Conservation (phyloP, 92 coral and sea anemone species). For the Epizoanthus stellaris region DNA sequence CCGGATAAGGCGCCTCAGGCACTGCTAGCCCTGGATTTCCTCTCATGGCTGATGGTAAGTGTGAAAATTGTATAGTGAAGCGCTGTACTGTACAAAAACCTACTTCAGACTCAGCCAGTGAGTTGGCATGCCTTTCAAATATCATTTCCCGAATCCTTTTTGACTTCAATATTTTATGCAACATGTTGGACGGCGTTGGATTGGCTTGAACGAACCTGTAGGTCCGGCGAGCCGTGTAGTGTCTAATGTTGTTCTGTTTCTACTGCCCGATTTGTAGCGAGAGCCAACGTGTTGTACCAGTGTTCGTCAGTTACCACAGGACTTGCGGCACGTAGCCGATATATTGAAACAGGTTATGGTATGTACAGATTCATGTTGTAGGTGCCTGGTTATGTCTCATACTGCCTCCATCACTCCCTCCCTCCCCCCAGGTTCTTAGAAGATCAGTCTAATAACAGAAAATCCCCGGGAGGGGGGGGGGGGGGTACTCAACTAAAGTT, state of each 20-base stretch:
- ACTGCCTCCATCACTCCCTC: too few relatives aligned
- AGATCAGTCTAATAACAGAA: too few relatives aligned
- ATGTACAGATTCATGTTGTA: neutral
- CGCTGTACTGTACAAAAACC: too few relatives aligned
- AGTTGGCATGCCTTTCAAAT: too few relatives aligned
- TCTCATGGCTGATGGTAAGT: conserved; percentile 93
- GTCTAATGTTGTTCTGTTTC: neutral
- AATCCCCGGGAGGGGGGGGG: too few relatives aligned
- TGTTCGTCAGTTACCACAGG: conserved; percentile 55
- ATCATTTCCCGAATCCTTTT: too few relatives aligned
- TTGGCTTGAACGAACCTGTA: too few relatives aligned
- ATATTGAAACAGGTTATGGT: conserved; percentile 69
- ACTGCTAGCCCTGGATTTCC: conserved; percentile 68
- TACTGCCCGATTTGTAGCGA: conserved; percentile 46
- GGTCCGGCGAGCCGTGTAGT: neutral
- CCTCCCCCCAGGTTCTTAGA: too few relatives aligned
- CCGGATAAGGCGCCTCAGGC: conserved; percentile 25
- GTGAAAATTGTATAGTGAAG: neutral
- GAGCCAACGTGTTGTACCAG: conserved; percentile 81
- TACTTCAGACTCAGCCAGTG: too few relatives aligned
- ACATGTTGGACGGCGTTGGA: too few relatives aligned
- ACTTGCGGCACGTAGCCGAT: conserved; percentile 57
- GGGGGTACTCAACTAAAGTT: too few relatives aligned
- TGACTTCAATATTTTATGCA: neutral
- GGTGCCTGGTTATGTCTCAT: neutral